Evolutionary conservation across 1,140 invertebrate genomes (phyloP), one percentile per base, ranked within the genome.

Genomic region (Manduca sexta): DNA sequence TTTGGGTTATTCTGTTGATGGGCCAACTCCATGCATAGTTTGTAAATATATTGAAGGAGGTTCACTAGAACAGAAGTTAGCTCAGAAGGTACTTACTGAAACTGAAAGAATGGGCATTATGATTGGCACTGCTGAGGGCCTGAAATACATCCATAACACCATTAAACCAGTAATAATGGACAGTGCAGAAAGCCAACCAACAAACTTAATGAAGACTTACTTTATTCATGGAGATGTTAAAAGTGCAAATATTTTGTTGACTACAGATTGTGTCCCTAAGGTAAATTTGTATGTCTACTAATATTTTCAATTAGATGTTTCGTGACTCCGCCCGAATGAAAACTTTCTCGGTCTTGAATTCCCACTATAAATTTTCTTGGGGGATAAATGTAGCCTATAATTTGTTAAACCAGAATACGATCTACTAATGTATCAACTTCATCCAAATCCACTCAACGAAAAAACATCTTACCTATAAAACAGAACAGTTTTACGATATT

Each of bases 171-270:
- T 56, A 37, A 44, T 59, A 18, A 51, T 35, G 34, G 56, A 52
- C 14, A 45, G 14, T 45, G 13, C 18, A 14, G 53, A 66, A 21
- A 49, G 47, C 14, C 56, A 66, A 26, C 53, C 60, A 30, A 34
- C 62, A 31, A 55, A 64, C 15, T 43, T 47, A 8, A 60, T 52
- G 42, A 64, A 54, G 15, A 68, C 68, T 26, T 68, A 74, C 50
- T 78, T 92, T 13, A 89, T 94, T 52, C 92, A 94, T 72, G 84
- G 92, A 49, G 93, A 94, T 82, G 89, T 94, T 12, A 94, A 94
- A 82, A 91, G 89, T 76, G 91, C 92, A 1, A 94, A 94, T 80
- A 91, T 94, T 72, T 74, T 94, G 17, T 67, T 94, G 8, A 91
- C 92, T 66, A 76, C 76, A 39, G 73, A 89, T 43, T 88, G 88